Evolutionary conservation across 2,888 invertebrate species (phyloP).

Genomic region (Idaea dimidiata): DNA sequence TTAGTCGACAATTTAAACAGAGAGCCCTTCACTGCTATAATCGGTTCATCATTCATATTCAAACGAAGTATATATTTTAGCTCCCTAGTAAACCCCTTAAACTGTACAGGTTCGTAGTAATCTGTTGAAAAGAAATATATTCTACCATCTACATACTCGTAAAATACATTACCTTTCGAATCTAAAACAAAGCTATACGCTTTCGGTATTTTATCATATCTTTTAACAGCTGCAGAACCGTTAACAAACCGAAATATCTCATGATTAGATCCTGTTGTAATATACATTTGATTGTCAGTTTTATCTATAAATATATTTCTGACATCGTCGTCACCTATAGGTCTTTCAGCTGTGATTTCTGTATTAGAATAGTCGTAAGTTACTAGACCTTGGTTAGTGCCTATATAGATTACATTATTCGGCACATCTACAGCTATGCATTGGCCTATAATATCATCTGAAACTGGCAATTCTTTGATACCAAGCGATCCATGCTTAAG

Average conservation of each 20-base stretch:
- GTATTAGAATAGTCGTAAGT: slow-evolving; percentile 60
- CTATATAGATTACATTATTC: slow-evolving; percentile 61
- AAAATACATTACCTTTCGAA: slow-evolving; percentile 61
- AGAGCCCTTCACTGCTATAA: slow-evolving; percentile 68
- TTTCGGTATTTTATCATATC: slow-evolving; percentile 65
- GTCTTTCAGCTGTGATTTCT: slow-evolving; percentile 64
- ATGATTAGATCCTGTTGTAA: slow-evolving; percentile 61
- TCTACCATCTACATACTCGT: slow-evolving; percentile 69
- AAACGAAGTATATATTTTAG: slow-evolving; percentile 64
- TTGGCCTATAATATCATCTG: slow-evolving; percentile 65
- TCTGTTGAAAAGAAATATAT: slow-evolving; percentile 65
- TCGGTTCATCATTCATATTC: slow-evolving; percentile 64
- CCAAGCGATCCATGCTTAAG: slow-evolving; percentile 66
- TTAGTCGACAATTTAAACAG: slow-evolving; percentile 56
- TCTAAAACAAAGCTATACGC: slow-evolving; percentile 69
- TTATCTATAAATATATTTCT: slow-evolving; percentile 66
- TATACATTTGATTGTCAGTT: slow-evolving; percentile 65
- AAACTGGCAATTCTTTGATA: slow-evolving; percentile 58
- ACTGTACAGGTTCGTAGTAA: slow-evolving; percentile 66
- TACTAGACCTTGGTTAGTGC: slow-evolving; percentile 68
- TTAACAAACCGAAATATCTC: slow-evolving; percentile 67
- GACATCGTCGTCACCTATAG: slow-evolving; percentile 72
- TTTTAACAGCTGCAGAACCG: slow-evolving; percentile 64
- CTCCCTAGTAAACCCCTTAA: slow-evolving; percentile 69
- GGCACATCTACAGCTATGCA: slow-evolving; percentile 58